These are phyloP conservation scores for Drosophila koepferae DNA, from an alignment of 2,888 invertebrate genomes.

Conservation along the genomic window DNA sequence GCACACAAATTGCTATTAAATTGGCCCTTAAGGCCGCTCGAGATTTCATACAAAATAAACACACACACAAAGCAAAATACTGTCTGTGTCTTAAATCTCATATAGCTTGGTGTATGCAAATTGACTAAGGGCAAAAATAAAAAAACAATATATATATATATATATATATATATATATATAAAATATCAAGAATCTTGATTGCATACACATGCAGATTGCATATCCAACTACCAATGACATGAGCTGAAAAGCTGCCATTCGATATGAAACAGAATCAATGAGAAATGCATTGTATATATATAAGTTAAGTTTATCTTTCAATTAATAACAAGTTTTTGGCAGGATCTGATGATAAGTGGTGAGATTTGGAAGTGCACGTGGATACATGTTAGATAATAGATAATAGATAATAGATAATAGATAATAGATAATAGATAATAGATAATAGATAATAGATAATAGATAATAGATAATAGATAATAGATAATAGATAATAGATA, in stretches of 20 bases:
- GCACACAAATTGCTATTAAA: constrained; percentile 65
- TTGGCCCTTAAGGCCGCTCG: constrained; percentile 58
- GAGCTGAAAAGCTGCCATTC: neutral
- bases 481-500: too few species aligned
- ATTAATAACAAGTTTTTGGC: too few species aligned
- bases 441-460: too few species aligned
- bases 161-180: too few species aligned
- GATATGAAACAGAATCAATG: neutral
- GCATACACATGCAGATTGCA: constrained; percentile 13
- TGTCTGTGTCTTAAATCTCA: constrained; percentile 18
- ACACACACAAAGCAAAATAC: neutral
- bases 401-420: too few species aligned
- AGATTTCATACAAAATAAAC: constrained; percentile 2
- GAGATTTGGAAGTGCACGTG: too few species aligned
- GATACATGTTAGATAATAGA: too few species aligned
- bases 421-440: too few species aligned
- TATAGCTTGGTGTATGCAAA: constrained; percentile 37
- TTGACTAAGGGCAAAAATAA: constrained; percentile 18
- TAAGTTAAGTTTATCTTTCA: too few species aligned
- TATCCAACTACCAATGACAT: constrained; percentile 10
- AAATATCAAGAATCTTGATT: constrained; percentile 20
- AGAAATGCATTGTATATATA: neutral
- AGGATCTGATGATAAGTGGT: too few species aligned
- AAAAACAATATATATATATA: too few species aligned
- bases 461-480: too few species aligned